phyloP scores from a whole-genome alignment of 2,113 vertebrate species.

The Antennarius striatus region DNA sequence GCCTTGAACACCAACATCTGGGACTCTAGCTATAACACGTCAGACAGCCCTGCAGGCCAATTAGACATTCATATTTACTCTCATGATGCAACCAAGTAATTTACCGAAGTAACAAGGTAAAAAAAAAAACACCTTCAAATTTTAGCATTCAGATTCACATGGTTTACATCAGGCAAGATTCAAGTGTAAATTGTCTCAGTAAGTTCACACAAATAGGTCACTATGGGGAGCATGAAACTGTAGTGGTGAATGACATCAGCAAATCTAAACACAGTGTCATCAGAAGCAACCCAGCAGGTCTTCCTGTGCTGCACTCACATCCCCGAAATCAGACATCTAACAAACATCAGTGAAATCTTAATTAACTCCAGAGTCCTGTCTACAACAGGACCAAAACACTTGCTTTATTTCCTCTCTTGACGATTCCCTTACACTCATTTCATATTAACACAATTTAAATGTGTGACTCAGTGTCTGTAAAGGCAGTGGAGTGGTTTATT shows the following conservation, averaged over 20 bases:
- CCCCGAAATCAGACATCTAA: slow-evolving; percentile 32
- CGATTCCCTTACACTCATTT: slow-evolving; percentile 26
- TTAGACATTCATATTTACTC: slow-evolving; percentile 63
- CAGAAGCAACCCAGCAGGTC: slow-evolving; percentile 33
- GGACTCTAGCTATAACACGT: slow-evolving; percentile 43
- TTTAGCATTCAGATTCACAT: slow-evolving; percentile 35
- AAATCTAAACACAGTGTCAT: slow-evolving; percentile 52
- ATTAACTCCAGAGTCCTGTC: slow-evolving; percentile 69
- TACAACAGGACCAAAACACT: slow-evolving; percentile 65
- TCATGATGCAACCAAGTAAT: slow-evolving; percentile 67
- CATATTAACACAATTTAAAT: slow-evolving; percentile 49
- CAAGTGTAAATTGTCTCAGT: slow-evolving; percentile 32
- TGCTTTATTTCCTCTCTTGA: slow-evolving; percentile 32
- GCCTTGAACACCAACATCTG: slow-evolving; percentile 54
- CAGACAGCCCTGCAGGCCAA: slow-evolving; percentile 65
- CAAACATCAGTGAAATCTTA: slow-evolving; percentile 49
- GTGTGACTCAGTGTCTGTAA: slow-evolving; percentile 45
- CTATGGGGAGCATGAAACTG: neutral
- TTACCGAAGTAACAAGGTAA: slow-evolving; percentile 50
- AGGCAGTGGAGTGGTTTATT: slow-evolving; percentile 51
- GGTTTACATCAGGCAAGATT: neutral
- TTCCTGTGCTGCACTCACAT: slow-evolving; percentile 17
- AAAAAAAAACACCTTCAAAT: slow-evolving; percentile 49
- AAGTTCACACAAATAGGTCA: slow-evolving; percentile 37
- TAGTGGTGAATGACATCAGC: slow-evolving; percentile 49